Percentiles rank a stretch among this genome's conserved stretches.
Evolutionary conservation across 2,113 vertebrate species (phyloP).

Genomic region (Cebus imitator): DNA sequence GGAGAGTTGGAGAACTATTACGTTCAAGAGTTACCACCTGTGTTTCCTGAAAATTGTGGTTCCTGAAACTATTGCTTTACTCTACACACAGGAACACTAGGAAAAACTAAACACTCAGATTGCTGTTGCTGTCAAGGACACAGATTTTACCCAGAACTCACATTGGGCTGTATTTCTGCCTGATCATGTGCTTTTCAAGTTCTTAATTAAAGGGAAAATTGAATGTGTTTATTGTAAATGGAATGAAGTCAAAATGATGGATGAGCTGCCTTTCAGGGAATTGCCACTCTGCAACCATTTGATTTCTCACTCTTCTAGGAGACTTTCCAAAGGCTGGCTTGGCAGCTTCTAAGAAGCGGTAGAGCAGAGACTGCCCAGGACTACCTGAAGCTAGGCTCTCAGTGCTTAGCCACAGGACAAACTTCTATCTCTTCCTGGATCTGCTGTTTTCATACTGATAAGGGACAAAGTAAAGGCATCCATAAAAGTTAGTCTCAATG

Average conservation of each 20-base stretch:
- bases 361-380: constrained; percentile 23
- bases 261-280: constrained; percentile 69
- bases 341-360: constrained; percentile 44
- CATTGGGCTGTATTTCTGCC: constrained; percentile 46
- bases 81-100: background rate
- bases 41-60: too few relatives aligned
- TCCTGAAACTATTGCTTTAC: background rate
- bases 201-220: constrained; percentile 73
- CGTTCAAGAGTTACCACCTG: background rate
- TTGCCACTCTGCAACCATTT: constrained; percentile 57
- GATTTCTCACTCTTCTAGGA: constrained; percentile 60
- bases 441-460: constrained; percentile 39
- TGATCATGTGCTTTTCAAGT: constrained; percentile 53
- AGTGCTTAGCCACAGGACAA: constrained; percentile 53
- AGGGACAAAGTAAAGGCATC: constrained; percentile 56
- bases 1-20: background rate
- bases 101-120: constrained; percentile 34
- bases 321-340: constrained; percentile 69
- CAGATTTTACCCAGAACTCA: constrained; percentile 47
- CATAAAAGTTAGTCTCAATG: constrained; percentile 49
- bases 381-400: constrained; percentile 43
- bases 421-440: constrained; percentile 55
- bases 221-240: constrained; percentile 60
- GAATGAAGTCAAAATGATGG: constrained; percentile 72
- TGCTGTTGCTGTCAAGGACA: background rate